A percentile compares a stretch with the other conserved stretches of the same genome.
phyloP scores from a whole-genome alignment of 1,140 invertebrate species.

The Ylistrum balloti region DNA sequence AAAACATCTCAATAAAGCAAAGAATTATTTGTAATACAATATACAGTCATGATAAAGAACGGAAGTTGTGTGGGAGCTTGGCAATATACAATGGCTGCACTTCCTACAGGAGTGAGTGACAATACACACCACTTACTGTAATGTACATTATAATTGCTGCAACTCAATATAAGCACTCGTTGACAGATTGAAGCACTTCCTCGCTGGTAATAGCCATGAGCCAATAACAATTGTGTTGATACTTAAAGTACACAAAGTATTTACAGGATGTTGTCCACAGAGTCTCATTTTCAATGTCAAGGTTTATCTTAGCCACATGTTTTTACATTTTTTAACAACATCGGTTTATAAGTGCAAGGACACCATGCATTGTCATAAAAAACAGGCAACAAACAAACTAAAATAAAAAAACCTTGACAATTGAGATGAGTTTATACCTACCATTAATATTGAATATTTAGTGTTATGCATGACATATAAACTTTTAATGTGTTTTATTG shows the following conservation, averaged over 20 bases:
- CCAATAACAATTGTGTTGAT: background rate
- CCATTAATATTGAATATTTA: no score
- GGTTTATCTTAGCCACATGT: no score
- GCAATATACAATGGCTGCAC: conserved; percentile 30
- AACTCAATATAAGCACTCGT: background rate
- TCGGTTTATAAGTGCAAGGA: no score
- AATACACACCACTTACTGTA: background rate
- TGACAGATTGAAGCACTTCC: conserved; percentile 10
- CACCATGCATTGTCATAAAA: no score
- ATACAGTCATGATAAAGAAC: background rate
- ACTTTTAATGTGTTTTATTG: no score
- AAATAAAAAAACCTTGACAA: no score
- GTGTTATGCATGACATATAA: no score
- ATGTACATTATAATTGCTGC: background rate
- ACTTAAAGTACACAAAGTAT: background rate
- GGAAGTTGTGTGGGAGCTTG: conserved; percentile 14
- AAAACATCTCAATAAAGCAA: background rate
- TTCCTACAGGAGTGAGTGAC: background rate
- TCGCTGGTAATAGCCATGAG: background rate
- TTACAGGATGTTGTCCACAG: background rate
- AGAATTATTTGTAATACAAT: background rate
- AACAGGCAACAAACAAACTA: no score
- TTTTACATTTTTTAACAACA: no score
- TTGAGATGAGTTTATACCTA: no score
- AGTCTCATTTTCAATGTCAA: conserved; percentile 2